phyloP scores from a whole-genome alignment of 2,888 invertebrate species.

The Chromoteleia sp. region DNA sequence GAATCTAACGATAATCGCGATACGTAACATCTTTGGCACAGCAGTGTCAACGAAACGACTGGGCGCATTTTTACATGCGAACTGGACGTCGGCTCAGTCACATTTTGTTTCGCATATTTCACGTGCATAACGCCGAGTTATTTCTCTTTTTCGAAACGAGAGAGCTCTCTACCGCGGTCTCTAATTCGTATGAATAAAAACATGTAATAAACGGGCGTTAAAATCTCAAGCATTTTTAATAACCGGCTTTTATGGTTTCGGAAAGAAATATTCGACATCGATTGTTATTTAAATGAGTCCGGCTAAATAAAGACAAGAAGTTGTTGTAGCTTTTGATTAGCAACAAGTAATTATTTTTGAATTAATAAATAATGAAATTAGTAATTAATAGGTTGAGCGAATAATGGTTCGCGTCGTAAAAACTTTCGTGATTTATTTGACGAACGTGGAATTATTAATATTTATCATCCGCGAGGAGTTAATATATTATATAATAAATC shows the following conservation, averaged over 20 bases:
- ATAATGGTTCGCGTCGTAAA: no score
- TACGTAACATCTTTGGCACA: constrained; percentile 36
- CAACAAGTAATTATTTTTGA: no score
- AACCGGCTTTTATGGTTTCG: background rate
- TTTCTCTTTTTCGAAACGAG: constrained; percentile 22
- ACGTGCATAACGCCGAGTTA: background rate
- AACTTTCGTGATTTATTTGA: no score
- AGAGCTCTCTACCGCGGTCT: background rate
- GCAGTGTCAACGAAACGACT: constrained; percentile 24
- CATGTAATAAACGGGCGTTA: constrained; percentile 25
- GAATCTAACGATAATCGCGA: constrained; percentile 47
- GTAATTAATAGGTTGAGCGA: no score
- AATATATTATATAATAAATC: constrained; percentile 13
- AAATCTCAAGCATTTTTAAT: constrained; percentile 10
- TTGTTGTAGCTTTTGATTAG: no score
- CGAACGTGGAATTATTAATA: no score
- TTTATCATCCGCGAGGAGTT: no score
- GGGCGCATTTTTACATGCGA: constrained; percentile 20
- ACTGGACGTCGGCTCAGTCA: no score
- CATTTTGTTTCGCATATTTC: constrained; percentile 17
- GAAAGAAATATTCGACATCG: background rate
- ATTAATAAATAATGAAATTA: no score
- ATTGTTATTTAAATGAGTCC: background rate
- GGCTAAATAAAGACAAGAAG: no score
- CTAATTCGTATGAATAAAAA: constrained; percentile 18